Evolutionary conservation across 2,113 vertebrate species (phyloP).

Genomic region (Psilopsiagon aymara): DNA sequence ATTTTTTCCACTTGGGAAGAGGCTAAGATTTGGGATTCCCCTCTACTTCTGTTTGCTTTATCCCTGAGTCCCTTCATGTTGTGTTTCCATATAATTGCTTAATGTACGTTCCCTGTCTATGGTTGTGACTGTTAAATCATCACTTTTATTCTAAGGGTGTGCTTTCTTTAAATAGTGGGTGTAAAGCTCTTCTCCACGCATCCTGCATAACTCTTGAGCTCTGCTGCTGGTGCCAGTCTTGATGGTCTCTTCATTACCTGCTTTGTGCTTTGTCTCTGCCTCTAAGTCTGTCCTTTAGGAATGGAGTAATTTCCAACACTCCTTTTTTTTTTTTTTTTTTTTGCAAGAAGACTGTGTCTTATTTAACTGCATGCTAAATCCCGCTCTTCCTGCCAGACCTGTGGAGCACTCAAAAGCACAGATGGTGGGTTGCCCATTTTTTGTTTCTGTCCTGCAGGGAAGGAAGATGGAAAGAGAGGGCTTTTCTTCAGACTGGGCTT

Average conservation of each 20-base stretch:
- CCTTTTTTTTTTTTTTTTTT: background rate
- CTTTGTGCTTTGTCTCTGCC: background rate
- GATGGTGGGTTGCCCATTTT: conserved; percentile 17
- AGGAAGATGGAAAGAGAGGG: background rate
- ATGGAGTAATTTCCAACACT: background rate
- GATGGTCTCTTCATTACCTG: background rate
- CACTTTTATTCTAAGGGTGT: background rate
- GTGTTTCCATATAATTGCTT: background rate
- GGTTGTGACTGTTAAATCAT: background rate
- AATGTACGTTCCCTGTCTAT: background rate
- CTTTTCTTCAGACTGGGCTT: conserved; percentile 2
- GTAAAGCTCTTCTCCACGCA: background rate
- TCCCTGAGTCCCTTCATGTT: background rate
- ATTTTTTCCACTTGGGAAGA: background rate
- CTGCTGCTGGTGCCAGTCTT: background rate
- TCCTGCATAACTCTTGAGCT: background rate
- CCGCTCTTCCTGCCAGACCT: background rate
- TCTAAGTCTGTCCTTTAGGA: background rate
- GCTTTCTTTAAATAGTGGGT: background rate
- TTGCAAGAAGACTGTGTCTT: accelerated
- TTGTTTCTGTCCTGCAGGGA: background rate
- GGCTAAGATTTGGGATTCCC: background rate
- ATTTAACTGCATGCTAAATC: conserved; percentile 2
- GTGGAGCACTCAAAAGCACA: background rate
- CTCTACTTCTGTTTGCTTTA: background rate